Base-by-base conservation (phyloP, 2,888 invertebrate genomes). In the Drosophila yooni region DNA sequence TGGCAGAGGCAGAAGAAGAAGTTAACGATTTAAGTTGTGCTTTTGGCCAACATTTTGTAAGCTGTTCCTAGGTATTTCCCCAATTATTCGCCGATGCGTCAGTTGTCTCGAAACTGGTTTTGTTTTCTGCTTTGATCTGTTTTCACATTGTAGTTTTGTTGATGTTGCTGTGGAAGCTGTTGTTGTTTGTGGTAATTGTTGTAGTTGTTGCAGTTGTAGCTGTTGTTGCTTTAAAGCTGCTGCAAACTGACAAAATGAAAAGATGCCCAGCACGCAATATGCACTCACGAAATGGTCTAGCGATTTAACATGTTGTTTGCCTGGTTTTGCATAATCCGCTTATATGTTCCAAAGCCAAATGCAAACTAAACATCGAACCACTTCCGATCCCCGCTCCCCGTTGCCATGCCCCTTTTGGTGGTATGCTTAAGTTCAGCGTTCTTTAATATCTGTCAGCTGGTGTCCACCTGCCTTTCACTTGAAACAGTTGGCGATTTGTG, bases 291-390 rank as follows among this genome's bases (percentile, higher is more conserved):
- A 67, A 18, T 77, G 34, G 29, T 4, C 21, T 48, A 53, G 53
- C 10, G n/a, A 52, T 74, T 62, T 40, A 6, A 38, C 51, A 36
- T 48, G 15, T 46, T 51, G 52, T 18, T 58, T 64, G 34, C 5
- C 48, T 36, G 54, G 25, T 52, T 63, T 63, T 71, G 79, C 81
- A 79, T 86, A 85, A 88, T 68, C 88, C 56, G 77, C 77, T 83
- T 81, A 77, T 63, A 58, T 51, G 72, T 10, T 38, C 0, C 1
- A 40, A 48, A 53, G 53, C 62, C 13, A 36, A 70, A 58, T 62
- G 64, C 25, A 53, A 88, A 60, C 52, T 69, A 75, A 83, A 77
- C 77, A 81, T 61, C 43, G 50, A 58, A 18, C 10, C 5, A 18
- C 13, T 36, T 10, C 34, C 50, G 11, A n/a, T 2, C 13, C 21